Evolutionary conservation across 2,113 vertebrate genomes (phyloP).

Genomic region (Datnioides undecimradiatus): DNA sequence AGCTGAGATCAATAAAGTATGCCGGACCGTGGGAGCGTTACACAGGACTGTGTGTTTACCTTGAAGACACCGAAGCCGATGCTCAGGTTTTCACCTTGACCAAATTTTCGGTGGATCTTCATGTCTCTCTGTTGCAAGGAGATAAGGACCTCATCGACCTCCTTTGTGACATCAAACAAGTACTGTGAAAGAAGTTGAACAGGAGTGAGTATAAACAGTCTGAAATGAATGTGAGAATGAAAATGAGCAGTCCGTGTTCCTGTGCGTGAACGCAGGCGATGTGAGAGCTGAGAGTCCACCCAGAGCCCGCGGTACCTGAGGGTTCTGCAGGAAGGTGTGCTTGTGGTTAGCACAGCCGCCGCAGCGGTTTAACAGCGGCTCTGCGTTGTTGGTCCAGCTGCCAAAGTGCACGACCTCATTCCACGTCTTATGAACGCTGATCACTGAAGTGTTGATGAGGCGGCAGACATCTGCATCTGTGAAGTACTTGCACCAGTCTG

Average conservation of each 20-base stretch:
- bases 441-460: conserved; percentile 90
- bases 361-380: conserved; percentile 89
- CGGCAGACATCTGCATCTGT: conserved; percentile 90
- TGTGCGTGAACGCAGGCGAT: background rate
- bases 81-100: conserved; percentile 88
- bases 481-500: conserved; percentile 94
- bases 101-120: conserved; percentile 85
- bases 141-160: conserved; percentile 89
- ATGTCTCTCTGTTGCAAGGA: conserved; percentile 92
- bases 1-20: background rate
- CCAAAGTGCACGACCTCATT: conserved; percentile 85
- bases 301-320: conserved; percentile 86
- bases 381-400: conserved; percentile 87
- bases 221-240: no score
- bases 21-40: background rate
- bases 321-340: conserved; percentile 94
- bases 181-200: conserved; percentile 80
- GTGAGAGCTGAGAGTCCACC: background rate
- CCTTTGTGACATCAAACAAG: conserved; percentile 90
- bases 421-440: conserved; percentile 91
- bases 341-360: conserved; percentile 93
- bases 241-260: background rate
- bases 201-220: background rate
- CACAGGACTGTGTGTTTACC: conserved; percentile 81
- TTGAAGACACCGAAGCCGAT: conserved; percentile 91